A percentile compares a stretch with the other conserved stretches of the same genome.
Evolutionary conservation across 2,797 vertebrate species (phyloP).

Genomic region (Pseudochirops cupreus): DNA sequence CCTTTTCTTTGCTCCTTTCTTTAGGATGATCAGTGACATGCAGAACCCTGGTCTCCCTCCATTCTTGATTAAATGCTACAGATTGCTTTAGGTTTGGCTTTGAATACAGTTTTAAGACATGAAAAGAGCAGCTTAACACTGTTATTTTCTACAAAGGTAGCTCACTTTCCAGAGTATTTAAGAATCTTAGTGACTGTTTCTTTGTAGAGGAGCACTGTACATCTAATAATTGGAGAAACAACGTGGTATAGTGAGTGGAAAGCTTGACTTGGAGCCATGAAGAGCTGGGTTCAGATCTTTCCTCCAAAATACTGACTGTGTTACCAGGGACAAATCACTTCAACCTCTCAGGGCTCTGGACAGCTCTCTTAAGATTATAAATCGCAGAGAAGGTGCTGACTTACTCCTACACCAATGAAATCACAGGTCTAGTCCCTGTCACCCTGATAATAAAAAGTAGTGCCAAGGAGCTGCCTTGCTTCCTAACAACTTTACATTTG

Average conservation of each 20-base stretch:
- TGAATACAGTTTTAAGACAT: neutral
- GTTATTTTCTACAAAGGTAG: conserved; percentile 5
- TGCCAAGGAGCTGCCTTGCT: no score
- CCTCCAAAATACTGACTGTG: neutral
- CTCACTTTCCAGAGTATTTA: neutral
- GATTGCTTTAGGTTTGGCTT: conserved; percentile 3
- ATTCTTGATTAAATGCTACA: conserved; percentile 23
- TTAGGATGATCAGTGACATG: neutral
- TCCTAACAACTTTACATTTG: neutral
- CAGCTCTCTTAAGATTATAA: neutral
- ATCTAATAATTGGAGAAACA: neutral
- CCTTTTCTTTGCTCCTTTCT: neutral
- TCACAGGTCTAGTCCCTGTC: neutral
- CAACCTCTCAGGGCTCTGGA: neutral
- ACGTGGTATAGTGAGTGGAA: neutral
- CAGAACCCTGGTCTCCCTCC: neutral
- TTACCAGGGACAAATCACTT: neutral
- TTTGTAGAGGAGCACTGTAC: neutral
- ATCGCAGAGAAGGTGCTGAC: neutral
- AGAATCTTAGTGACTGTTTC: neutral
- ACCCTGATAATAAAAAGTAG: no score
- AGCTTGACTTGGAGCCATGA: neutral
- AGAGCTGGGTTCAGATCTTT: neutral
- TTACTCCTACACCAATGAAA: neutral
- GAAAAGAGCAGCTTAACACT: neutral